Percentiles rank a stretch among this genome's conserved stretches.
Evolutionary conservation across 2,797 vertebrate genomes (phyloP).

Genomic region (Chelon auratus): DNA sequence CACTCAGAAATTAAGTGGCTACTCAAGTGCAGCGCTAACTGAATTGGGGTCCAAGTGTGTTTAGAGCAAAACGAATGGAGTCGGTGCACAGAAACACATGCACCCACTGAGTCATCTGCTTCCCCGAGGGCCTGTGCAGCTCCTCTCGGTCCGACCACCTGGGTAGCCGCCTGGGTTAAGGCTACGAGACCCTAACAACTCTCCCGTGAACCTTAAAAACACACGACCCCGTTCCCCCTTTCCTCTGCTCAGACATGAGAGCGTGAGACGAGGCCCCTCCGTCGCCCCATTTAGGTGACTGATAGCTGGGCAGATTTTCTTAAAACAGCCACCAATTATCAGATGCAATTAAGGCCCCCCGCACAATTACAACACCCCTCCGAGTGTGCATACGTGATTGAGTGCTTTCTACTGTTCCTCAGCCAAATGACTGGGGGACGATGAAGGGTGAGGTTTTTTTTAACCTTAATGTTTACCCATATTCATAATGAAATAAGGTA

Average conservation of each 20-base stretch:
- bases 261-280: slow-evolving; percentile 60
- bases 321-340: slow-evolving; percentile 82
- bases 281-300: slow-evolving; percentile 75
- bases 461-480: slow-evolving; percentile 39
- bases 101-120: slow-evolving; percentile 62
- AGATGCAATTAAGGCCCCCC: slow-evolving; percentile 70
- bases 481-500: slow-evolving; percentile 39
- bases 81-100: slow-evolving; percentile 46
- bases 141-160: slow-evolving; percentile 70
- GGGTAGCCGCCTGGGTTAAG: slow-evolving; percentile 51
- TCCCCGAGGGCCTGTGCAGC: slow-evolving; percentile 47
- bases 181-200: slow-evolving; percentile 54
- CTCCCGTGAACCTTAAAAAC: slow-evolving; percentile 65
- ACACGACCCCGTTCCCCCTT: slow-evolving; percentile 40
- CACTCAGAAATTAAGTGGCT: slow-evolving; percentile 52
- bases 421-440: slow-evolving; percentile 41
- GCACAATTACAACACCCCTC: slow-evolving; percentile 68
- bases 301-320: slow-evolving; percentile 77
- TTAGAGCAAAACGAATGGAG: slow-evolving; percentile 63
- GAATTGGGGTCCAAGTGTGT: slow-evolving; percentile 54
- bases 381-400: slow-evolving; percentile 39
- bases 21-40: slow-evolving; percentile 33
- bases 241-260: slow-evolving; percentile 36
- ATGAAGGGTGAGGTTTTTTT: slow-evolving; percentile 55
- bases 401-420: slow-evolving; percentile 63